A percentile compares a stretch with the other conserved stretches of the same genome.
phyloP scores from a whole-genome alignment of 2,888 invertebrate genomes.

The Neoscelio sp. region DNA sequence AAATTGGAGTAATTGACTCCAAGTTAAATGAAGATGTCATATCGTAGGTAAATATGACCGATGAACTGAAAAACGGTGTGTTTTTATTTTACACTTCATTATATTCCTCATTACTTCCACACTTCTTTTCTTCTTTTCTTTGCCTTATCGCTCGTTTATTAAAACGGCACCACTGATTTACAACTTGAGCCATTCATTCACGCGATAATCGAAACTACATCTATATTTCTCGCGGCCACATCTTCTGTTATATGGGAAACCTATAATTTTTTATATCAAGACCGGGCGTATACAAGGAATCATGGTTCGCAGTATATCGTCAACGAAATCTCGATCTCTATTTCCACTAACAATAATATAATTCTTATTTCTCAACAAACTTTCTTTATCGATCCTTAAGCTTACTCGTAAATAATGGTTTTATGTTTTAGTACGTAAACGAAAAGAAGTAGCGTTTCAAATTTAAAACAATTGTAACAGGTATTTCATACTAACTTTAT shows the following conservation, averaged over 20 bases:
- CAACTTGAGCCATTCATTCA: constrained; percentile 33
- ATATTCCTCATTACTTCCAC: background rate
- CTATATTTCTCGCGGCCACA: constrained; percentile 14
- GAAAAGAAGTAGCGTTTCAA: background rate
- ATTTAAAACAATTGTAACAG: constrained; percentile 7
- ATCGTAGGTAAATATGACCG: background rate
- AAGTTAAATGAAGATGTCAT: background rate
- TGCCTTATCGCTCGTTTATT: constrained; percentile 19
- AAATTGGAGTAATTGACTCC: too few relatives aligned
- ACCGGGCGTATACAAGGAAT: constrained; percentile 28
- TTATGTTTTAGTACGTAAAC: constrained; percentile 11
- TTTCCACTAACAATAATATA: constrained; percentile 48
- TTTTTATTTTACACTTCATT: constrained; percentile 18
- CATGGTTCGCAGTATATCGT: constrained; percentile 12
- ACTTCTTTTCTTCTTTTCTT: background rate
- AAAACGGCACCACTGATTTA: constrained; percentile 28
- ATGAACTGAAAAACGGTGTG: background rate
- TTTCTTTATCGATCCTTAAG: constrained; percentile 35
- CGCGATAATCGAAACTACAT: constrained; percentile 41
- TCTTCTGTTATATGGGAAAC: constrained; percentile 3
- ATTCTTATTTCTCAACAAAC: constrained; percentile 35
- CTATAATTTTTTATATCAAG: constrained; percentile 31
- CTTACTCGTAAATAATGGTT: constrained; percentile 26
- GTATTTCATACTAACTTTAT: background rate
- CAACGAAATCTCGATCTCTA: constrained; percentile 33